Evolutionary conservation across 2,888 invertebrate genomes (phyloP).

Genomic region (Leptarthrus brevirostris): DNA sequence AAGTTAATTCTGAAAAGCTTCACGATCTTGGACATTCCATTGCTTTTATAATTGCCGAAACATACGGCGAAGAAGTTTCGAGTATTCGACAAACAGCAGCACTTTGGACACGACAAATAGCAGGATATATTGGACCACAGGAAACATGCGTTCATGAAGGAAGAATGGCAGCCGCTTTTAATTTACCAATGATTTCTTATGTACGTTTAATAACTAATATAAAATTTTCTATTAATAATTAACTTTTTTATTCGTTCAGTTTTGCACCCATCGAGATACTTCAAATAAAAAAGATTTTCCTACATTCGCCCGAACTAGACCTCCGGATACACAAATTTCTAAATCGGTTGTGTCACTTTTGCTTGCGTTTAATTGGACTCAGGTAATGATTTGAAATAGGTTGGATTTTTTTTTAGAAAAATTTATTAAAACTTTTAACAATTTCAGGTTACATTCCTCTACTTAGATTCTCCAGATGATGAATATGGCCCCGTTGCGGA

Average conservation of each 20-base stretch:
- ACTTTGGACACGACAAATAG: constrained; percentile 84
- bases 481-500: constrained; percentile 82
- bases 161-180: constrained; percentile 92
- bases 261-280: constrained; percentile 88
- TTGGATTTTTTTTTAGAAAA: not conserved
- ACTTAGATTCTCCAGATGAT: constrained; percentile 81
- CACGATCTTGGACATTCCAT: constrained; percentile 76
- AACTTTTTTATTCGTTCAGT: constrained; percentile 71
- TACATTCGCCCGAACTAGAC: constrained; percentile 91
- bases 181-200: constrained; percentile 95
- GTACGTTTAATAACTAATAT: constrained; percentile 73
- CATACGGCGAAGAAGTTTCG: constrained; percentile 87
- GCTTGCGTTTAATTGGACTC: constrained; percentile 88
- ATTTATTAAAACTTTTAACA: not conserved
- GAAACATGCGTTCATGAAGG: constrained; percentile 89
- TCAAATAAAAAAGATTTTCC: constrained; percentile 89
- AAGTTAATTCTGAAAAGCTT: constrained; percentile 77
- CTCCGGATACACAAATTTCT: constrained; percentile 93
- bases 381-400: constrained; percentile 69
- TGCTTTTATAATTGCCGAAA: constrained; percentile 87
- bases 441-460: constrained; percentile 81
- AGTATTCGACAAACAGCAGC: constrained; percentile 88
- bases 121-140: constrained; percentile 90
- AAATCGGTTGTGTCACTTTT: constrained; percentile 90
- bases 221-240: not conserved